These are phyloP conservation scores for Lordiphosa stackelbergi DNA, from an alignment of 1,140 invertebrate species.

Conservation along the genomic window DNA sequence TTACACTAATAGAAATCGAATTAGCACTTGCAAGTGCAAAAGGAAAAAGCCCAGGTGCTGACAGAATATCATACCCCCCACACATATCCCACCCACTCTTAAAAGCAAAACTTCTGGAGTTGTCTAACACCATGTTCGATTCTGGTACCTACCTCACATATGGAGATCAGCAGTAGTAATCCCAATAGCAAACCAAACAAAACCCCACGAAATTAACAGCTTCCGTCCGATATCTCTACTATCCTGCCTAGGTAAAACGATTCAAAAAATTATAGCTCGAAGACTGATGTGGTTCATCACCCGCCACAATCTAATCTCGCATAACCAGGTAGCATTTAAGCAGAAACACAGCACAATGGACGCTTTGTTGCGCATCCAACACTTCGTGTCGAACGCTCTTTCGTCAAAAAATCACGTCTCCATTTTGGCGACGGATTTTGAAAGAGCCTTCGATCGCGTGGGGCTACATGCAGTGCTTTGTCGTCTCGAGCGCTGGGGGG, in stretches of 20 bases:
- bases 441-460: constrained; percentile 14
- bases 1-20: constrained; percentile 12
- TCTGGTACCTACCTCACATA: no score
- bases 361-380: constrained; percentile 13
- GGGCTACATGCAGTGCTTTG: no score
- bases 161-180: no score
- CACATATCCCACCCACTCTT: no score
- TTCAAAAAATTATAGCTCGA: constrained; percentile 6
- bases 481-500: no score
- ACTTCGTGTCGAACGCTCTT: constrained; percentile 16
- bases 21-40: constrained; percentile 1
- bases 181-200: no score
- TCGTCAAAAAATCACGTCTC: constrained; percentile 17
- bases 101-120: no score
- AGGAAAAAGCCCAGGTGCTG: constrained; percentile 12
- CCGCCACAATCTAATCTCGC: constrained; percentile 11
- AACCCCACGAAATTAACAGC: no score
- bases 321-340: constrained; percentile 5
- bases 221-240: constrained; percentile 1
- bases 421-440: constrained; percentile 20
- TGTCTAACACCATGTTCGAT: no score
- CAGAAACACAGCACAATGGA: constrained; percentile 8
- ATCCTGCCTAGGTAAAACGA: constrained; percentile 13
- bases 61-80: constrained; percentile 8
- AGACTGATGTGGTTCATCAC: constrained; percentile 7